These are phyloP conservation scores for Drosophila multiciliata DNA, from an alignment of 2,888 invertebrate genomes.

Conservation along the genomic window DNA sequence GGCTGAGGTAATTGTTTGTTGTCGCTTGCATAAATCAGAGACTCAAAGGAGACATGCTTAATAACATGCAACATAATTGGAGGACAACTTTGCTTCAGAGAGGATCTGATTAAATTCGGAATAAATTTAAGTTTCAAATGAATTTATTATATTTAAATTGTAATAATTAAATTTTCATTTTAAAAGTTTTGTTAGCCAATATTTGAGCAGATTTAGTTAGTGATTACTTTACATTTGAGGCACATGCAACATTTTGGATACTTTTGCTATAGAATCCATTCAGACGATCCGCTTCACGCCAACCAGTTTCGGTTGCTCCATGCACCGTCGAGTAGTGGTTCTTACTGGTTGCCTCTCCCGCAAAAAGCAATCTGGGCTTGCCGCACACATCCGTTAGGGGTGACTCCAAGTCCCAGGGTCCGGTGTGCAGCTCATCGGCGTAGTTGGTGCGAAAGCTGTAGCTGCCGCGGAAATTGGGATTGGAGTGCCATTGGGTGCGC, in stretches of 20 bases:
- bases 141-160: not conserved
- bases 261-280: slow-evolving; percentile 77
- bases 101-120: not conserved
- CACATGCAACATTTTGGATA: not conserved
- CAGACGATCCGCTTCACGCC: slow-evolving; percentile 89
- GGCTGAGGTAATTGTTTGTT: slow-evolving; percentile 39
- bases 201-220: not conserved
- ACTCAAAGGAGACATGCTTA: not conserved
- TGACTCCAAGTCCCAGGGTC: slow-evolving; percentile 86
- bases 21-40: slow-evolving; percentile 1
- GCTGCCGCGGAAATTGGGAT: slow-evolving; percentile 88
- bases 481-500: slow-evolving; percentile 89
- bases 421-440: slow-evolving; percentile 86
- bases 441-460: slow-evolving; percentile 88
- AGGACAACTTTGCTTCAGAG: not conserved
- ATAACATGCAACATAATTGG: not conserved
- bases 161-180: not conserved
- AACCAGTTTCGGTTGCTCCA: slow-evolving; percentile 90
- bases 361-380: slow-evolving; percentile 87
- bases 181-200: not conserved
- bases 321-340: slow-evolving; percentile 89
- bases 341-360: slow-evolving; percentile 89
- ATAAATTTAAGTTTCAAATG: not conserved
- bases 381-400: slow-evolving; percentile 84
- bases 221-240: not conserved